A percentile compares a stretch with the other conserved stretches of the same genome.
These are phyloP conservation scores for Eonycteris spelaea DNA, from an alignment of 2,113 vertebrate species.

Conservation along the genomic window DNA sequence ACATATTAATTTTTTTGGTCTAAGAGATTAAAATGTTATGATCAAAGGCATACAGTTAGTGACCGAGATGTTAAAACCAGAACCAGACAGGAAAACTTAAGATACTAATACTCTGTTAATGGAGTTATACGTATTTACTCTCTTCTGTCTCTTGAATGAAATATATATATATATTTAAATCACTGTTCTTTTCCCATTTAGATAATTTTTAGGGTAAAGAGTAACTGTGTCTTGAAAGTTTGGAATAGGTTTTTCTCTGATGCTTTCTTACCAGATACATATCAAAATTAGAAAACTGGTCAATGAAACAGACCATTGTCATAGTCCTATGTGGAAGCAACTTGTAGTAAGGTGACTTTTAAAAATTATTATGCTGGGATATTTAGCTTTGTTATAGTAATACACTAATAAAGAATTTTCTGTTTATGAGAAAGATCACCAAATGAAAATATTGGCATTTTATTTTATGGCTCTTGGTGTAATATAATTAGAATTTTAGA, in stretches of 20 bases:
- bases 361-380: neutral
- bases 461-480: neutral
- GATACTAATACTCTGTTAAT: neutral
- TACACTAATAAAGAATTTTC: neutral
- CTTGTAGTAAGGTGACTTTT: neutral
- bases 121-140: neutral
- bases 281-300: neutral
- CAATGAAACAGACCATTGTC: neutral
- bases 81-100: neutral
- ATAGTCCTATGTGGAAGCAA: neutral
- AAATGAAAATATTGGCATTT: slow-evolving; percentile 32
- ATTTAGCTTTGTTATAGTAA: neutral
- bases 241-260: neutral
- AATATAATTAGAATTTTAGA: slow-evolving; percentile 19
- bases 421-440: slow-evolving; percentile 3
- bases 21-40: neutral
- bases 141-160: neutral
- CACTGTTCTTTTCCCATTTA: neutral
- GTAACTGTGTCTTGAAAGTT: slow-evolving; percentile 6
- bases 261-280: neutral
- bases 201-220: neutral
- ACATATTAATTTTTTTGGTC: neutral
- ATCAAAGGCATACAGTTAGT: neutral
- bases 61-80: neutral
- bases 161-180: neutral